Conservation (phyloP, 2,113 vertebrate species). For the Equus quagga region DNA sequence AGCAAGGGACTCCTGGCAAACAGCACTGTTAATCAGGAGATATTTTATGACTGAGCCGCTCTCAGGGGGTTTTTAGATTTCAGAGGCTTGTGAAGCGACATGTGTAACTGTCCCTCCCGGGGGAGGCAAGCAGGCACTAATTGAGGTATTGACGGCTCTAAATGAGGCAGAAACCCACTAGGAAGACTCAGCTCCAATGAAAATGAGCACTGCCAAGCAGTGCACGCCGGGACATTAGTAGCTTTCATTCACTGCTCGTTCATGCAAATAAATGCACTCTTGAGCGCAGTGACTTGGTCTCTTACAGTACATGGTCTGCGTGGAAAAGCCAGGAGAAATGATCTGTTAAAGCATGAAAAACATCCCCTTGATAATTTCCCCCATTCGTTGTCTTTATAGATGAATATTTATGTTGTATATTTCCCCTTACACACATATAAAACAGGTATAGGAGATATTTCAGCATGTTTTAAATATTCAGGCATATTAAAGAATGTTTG, state of each 20-base stretch:
- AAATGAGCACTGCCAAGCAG: conserved; percentile 61
- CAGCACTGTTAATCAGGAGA: conserved; percentile 64
- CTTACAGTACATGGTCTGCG: conserved; percentile 73
- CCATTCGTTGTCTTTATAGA: neutral
- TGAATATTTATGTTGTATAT: neutral
- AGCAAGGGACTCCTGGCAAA: conserved; percentile 18
- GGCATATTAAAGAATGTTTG: neutral
- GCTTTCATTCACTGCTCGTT: conserved; percentile 85
- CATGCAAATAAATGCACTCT: conserved; percentile 83
- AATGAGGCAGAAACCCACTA: conserved; percentile 89
- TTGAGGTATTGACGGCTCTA: conserved; percentile 89
- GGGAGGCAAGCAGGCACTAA: conserved; percentile 86
- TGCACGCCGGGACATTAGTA: conserved; percentile 78
- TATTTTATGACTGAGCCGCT: conserved; percentile 67
- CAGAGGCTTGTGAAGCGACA: conserved; percentile 79
- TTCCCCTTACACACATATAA: neutral
- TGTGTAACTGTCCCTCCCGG: conserved; percentile 82
- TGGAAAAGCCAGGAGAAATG: conserved; percentile 86
- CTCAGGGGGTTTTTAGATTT: conserved; percentile 64
- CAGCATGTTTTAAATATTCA: neutral
- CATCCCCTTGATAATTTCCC: neutral
- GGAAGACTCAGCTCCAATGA: conserved; percentile 66
- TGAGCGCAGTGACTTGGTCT: conserved; percentile 78
- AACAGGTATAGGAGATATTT: neutral
- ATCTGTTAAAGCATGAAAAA: conserved; percentile 76